Evolutionary conservation across 2,797 vertebrate genomes (phyloP).

Genomic region (Atherinosoma microstoma): DNA sequence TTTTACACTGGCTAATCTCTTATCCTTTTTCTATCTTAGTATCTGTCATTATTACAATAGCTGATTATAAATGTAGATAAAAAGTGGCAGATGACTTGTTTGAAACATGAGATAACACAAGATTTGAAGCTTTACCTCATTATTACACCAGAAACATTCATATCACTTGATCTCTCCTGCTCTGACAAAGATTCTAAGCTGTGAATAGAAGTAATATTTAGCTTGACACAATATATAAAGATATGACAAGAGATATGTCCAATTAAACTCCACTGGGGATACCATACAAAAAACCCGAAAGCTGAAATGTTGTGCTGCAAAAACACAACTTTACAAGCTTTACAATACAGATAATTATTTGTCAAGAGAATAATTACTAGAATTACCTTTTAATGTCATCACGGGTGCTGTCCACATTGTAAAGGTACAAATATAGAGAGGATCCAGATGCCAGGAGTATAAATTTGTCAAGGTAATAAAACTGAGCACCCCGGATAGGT

Average conservation of each 20-base stretch:
- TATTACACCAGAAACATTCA: background rate
- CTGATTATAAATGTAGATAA: background rate
- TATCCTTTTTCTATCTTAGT: background rate
- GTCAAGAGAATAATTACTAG: background rate
- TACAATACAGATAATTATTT: background rate
- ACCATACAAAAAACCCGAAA: background rate
- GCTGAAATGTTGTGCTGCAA: background rate
- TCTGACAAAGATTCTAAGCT: background rate
- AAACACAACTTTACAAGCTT: background rate
- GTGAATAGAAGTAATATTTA: background rate
- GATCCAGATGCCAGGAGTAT: conserved; percentile 87
- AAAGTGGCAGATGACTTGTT: background rate
- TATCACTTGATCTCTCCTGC: background rate
- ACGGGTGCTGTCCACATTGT: conserved; percentile 77
- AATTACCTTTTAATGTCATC: conserved; percentile 88
- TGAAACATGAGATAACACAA: background rate
- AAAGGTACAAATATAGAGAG: conserved; percentile 84
- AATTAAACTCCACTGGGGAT: background rate
- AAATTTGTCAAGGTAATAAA: conserved; percentile 92
- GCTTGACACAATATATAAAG: background rate
- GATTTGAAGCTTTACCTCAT: background rate
- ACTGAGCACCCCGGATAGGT: conserved; percentile 84
- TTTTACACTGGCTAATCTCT: background rate
- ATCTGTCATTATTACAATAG: conserved; percentile 1
- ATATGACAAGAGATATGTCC: background rate